Evolutionary conservation across 1,140 invertebrate species (phyloP).

Genomic region (Phthorimaea operculella): DNA sequence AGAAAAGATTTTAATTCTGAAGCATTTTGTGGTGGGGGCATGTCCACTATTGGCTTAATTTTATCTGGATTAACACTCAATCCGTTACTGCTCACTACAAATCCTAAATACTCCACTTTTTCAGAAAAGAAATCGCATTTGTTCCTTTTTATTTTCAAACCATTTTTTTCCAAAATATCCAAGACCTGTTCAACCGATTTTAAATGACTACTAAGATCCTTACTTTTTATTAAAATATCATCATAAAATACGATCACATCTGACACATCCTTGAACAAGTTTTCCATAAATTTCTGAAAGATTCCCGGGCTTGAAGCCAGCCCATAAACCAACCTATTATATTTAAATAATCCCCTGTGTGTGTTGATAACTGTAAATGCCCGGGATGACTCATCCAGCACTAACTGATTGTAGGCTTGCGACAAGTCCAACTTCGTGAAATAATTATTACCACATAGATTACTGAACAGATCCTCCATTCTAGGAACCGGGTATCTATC

Average conservation of each 20-base stretch:
- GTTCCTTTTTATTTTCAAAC: conserved; percentile 2
- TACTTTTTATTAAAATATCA: conserved; percentile 9
- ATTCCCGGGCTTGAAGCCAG: conserved; percentile 8
- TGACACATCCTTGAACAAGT: conserved; percentile 1
- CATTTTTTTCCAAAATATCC: background rate
- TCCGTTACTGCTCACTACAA: background rate
- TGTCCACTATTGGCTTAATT: background rate
- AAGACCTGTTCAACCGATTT: background rate
- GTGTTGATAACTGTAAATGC: conserved; percentile 10
- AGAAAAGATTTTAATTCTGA: background rate
- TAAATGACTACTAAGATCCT: background rate
- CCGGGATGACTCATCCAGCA: conserved; percentile 3
- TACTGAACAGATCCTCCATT: conserved; percentile 6
- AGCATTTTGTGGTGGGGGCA: background rate
- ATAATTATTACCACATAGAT: background rate
- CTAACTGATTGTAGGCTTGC: conserved; percentile 6
- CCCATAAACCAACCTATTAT: conserved; percentile 9
- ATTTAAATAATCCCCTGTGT: conserved; percentile 8
- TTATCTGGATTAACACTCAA: background rate
- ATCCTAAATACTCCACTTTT: conserved; percentile 7
- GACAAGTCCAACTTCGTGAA: conserved; percentile 9
- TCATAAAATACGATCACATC: background rate
- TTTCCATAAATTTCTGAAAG: conserved; percentile 8
- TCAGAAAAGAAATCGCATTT: conserved; percentile 6
- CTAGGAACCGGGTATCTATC: conserved; percentile 9